A percentile compares a stretch with the other conserved stretches of the same genome.
Evolutionary conservation across 2,888 invertebrate species (phyloP).

Genomic region (Camponotus fellah): DNA sequence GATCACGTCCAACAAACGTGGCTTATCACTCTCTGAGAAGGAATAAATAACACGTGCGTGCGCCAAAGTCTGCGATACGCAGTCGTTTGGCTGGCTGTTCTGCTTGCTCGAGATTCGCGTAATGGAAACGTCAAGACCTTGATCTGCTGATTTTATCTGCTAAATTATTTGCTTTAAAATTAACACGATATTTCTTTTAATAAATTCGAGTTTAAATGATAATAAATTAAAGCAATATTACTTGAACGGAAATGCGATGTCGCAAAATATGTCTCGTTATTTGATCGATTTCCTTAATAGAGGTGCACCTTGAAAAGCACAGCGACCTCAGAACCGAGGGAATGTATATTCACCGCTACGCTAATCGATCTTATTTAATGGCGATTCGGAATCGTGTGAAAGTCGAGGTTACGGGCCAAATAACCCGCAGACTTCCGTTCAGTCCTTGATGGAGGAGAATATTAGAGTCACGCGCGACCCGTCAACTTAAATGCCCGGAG

Average conservation of each 20-base stretch:
- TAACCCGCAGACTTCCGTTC: constrained; percentile 43
- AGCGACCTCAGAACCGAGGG: neutral
- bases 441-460: constrained; percentile 46
- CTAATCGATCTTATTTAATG: constrained; percentile 33
- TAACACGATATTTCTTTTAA: neutral
- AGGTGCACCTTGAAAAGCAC: no score
- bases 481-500: constrained; percentile 25
- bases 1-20: constrained; percentile 71
- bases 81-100: neutral
- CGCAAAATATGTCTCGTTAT: neutral
- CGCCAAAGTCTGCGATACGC: constrained; percentile 16
- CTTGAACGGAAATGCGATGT: neutral
- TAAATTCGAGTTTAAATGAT: neutral
- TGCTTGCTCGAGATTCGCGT: neutral
- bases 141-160: neutral
- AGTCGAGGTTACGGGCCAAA: constrained; percentile 38
- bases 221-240: neutral
- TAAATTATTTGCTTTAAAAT: neutral
- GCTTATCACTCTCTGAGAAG: constrained; percentile 69
- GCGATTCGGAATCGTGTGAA: constrained; percentile 56
- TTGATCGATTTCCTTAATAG: neutral
- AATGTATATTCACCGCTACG: neutral
- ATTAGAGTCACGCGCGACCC: constrained; percentile 46
- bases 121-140: constrained; percentile 1
- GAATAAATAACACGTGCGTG: constrained; percentile 62